Conservation (phyloP, 2,888 invertebrate species). For the Stratiomys singularior region DNA sequence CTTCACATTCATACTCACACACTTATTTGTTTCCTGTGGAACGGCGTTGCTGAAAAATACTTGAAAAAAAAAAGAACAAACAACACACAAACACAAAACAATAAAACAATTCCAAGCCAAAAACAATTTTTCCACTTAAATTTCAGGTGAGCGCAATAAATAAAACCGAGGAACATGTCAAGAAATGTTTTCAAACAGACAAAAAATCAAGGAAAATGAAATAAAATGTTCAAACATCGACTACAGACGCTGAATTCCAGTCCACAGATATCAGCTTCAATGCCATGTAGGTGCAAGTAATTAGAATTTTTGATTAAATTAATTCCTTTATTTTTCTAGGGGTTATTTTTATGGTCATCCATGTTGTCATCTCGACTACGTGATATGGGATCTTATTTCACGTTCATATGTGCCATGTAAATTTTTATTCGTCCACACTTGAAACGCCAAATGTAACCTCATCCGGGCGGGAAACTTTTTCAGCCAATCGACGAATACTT, state of each 20-base stretch:
- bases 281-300: slow-evolving; percentile 44
- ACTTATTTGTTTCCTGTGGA: slow-evolving; percentile 13
- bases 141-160: slow-evolving; percentile 36
- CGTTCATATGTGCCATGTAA: slow-evolving; percentile 28
- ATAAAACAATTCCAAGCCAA: slow-evolving; percentile 17
- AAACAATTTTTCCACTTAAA: slow-evolving; percentile 38
- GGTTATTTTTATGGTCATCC: slow-evolving; percentile 26
- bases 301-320: slow-evolving; percentile 43
- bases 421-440: slow-evolving; percentile 26
- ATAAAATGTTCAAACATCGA: no score
- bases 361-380: slow-evolving; percentile 18
- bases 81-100: background rate
- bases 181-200: slow-evolving; percentile 20
- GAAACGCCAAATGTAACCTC: slow-evolving; percentile 4
- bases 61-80: background rate
- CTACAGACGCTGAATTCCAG: slow-evolving; percentile 20
- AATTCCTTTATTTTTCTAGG: slow-evolving; percentile 22
- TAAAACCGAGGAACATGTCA: slow-evolving; percentile 35
- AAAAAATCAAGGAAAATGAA: slow-evolving; percentile 7
- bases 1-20: background rate
- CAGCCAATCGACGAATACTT: background rate
- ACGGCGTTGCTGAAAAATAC: slow-evolving; percentile 10
- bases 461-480: background rate
- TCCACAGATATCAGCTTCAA: background rate
- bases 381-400: slow-evolving; percentile 4